Percentiles rank a stretch among this genome's conserved stretches.
Conservation (phyloP, 2,113 vertebrate species). For the Oostethus manadensis region DNA sequence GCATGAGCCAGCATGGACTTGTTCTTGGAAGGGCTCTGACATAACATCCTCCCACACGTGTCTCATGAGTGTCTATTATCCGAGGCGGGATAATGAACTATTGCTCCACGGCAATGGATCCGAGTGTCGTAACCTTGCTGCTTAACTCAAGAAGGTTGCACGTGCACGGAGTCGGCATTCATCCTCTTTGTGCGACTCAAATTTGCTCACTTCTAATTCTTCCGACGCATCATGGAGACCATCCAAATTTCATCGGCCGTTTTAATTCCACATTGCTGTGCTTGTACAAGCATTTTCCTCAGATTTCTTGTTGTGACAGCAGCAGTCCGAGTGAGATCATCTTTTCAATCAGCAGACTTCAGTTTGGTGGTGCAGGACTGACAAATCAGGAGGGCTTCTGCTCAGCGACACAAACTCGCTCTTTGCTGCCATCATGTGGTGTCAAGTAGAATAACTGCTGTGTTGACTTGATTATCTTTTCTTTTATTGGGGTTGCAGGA, state of each 20-base stretch:
- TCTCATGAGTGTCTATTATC: conserved; percentile 37
- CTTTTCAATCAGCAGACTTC: not conserved
- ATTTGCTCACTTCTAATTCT: not conserved
- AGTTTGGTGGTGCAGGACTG: conserved; percentile 22
- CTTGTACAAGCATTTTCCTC: too few species aligned
- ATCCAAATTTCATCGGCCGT: too few species aligned
- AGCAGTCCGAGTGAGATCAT: conserved; percentile 2
- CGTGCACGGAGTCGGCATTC: conserved; percentile 6
- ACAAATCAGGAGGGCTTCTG: conserved; percentile 6
- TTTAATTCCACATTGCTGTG: not conserved
- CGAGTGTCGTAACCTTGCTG: conserved; percentile 24
- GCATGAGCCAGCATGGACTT: not conserved
- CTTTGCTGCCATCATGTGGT: conserved; percentile 64
- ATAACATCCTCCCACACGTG: conserved; percentile 47
- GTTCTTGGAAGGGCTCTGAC: conserved; percentile 28
- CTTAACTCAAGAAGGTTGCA: conserved; percentile 6
- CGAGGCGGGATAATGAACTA: conserved; percentile 41
- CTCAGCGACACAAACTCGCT: conserved; percentile 21
- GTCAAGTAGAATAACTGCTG: not conserved
- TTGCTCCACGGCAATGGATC: conserved; percentile 16
- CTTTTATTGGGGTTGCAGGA: too few species aligned
- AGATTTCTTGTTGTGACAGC: conserved; percentile 2
- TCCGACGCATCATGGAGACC: too few species aligned
- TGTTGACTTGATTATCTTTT: not conserved
- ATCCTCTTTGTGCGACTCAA: not conserved